Evolutionary conservation across 2,888 invertebrate genomes (phyloP).

Genomic region (Eristalis pertinax): DNA sequence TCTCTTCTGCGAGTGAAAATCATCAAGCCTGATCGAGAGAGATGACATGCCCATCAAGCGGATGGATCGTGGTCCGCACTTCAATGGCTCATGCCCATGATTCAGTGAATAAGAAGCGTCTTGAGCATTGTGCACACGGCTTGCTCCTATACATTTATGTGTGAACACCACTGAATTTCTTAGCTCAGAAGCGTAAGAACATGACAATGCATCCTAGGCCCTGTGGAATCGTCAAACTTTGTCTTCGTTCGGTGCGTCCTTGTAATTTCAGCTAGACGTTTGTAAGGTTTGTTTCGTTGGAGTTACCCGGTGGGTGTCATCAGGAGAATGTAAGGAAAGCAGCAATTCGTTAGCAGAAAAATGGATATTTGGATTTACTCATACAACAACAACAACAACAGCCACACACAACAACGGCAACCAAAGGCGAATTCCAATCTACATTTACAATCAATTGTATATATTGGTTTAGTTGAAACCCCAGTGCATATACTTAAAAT

Average conservation of each 20-base stretch:
- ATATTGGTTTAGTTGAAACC: constrained; percentile 53
- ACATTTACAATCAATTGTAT: constrained; percentile 64
- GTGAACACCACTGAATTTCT: not conserved
- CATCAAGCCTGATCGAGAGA: not conserved
- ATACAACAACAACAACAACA: constrained; percentile 37
- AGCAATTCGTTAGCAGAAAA: constrained; percentile 16
- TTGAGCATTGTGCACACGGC: not conserved
- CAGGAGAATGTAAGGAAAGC: not conserved
- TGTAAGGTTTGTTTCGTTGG: constrained; percentile 35
- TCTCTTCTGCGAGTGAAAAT: not conserved
- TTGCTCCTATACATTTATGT: not conserved
- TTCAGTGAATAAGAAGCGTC: not conserved
- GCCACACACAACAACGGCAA: constrained; percentile 36
- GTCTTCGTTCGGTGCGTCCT: constrained; percentile 26
- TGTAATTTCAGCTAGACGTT: constrained; percentile 64
- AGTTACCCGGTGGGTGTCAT: constrained; percentile 24
- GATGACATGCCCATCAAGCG: not conserved
- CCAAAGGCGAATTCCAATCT: constrained; percentile 32
- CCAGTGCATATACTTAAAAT: constrained; percentile 50
- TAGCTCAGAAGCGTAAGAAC: not conserved
- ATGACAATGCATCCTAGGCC: not conserved
- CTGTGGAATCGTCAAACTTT: not conserved
- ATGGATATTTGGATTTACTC: constrained; percentile 40
- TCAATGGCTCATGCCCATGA: not conserved
- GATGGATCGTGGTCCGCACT: not conserved